Base-by-base conservation (phyloP, 92 coral and sea anemone species). In the Epizoanthus rinbou region DNA sequence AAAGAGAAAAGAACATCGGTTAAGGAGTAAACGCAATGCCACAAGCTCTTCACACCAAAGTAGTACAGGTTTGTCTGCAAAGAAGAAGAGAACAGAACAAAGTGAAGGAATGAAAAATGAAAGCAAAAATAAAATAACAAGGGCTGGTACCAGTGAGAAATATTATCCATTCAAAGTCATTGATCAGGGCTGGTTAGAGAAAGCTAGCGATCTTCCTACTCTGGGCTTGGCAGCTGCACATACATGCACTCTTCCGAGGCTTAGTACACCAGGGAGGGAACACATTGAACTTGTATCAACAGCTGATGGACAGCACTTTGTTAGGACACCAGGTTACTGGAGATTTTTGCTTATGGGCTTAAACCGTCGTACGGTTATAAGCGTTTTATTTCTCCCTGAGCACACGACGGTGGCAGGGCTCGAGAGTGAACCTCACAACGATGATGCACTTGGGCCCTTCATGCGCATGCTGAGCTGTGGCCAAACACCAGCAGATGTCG, bases 321-420 rank as follows among this genome's bases (percentile, higher is more conserved):
- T 62, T 69, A 23, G 19, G 3, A 7, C 83, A 59, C 82, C 65
- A n/a, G 87, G 90, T 15, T 74, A 87, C 78, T 87, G 90, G 92
- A 87, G 92, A 75, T 83, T 89, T 18, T 59, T 89, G 84, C 67
- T 89, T 7, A 65, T 84, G 3, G 92, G 90, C 14, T 69, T 86
- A 57, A 86, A 89, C 80, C 87, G 90, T 41, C 90, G 65, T 0
- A 85, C 85, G 23, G 71, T 73, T 13, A 64, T 89, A 15, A 86
- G 81, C 66, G 88, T 82, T 11, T 69, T 89, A 23, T 89, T 89
- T 62, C 60, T 89, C 35, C 92, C 92, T 33, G 86, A 80, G 56
- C 11, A 17, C 47, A 64, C 52, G 41, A 57, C 63, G 45, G 28
- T 28, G 43, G 43, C 35, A 25, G 83, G 22, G 18, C 45, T 35